Percentiles rank a stretch among this genome's conserved stretches.
Conservation (phyloP, 2,113 vertebrate genomes). For the human (Homo sapiens) region GRCh38 chr5:125539501-125540000, state of each 20-base stretch:
- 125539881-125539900: background rate
- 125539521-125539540: background rate
- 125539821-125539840: background rate
- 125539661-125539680: background rate
- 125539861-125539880: background rate
- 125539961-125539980: background rate
- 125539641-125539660: background rate
- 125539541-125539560: background rate
- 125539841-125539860: background rate
- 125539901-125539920: background rate
- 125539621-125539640: background rate
- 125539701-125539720: background rate
- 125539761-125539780: background rate
- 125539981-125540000: background rate
- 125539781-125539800: background rate
- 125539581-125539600: background rate
- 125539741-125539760: background rate
- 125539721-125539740: background rate
- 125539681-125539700: background rate
- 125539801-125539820: background rate
- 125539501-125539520: background rate
- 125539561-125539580: background rate
- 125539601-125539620: background rate
- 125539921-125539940: background rate
- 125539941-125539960: background rate